These are phyloP conservation scores for Amblyteles armatorius DNA, from an alignment of 2,888 invertebrate genomes.

Conservation along the genomic window DNA sequence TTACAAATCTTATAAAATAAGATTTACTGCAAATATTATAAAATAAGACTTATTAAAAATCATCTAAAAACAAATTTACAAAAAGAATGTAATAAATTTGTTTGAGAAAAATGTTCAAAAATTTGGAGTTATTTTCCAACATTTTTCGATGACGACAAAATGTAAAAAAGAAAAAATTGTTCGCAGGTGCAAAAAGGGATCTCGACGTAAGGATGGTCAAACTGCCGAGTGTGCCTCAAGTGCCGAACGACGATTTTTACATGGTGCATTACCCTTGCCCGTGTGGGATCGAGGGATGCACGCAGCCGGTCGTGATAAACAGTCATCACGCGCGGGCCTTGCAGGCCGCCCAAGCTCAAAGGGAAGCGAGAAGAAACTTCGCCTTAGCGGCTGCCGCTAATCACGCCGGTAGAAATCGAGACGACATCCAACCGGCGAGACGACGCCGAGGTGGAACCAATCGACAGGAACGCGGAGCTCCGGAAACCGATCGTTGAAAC, in stretches of 20 bases:
- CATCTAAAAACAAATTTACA: too few relatives aligned
- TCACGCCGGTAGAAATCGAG: neutral
- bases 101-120: too few relatives aligned
- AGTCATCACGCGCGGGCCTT: slow-evolving; percentile 24
- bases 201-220: neutral
- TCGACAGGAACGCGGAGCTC: neutral
- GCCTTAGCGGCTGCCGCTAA: neutral
- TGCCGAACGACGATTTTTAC: slow-evolving; percentile 10
- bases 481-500: slow-evolving; percentile 12
- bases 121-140: too few relatives aligned
- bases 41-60: too few relatives aligned
- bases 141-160: neutral
- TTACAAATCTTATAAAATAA: too few relatives aligned
- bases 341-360: neutral
- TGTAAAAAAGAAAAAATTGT: neutral
- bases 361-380: neutral
- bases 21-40: too few relatives aligned
- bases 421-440: neutral
- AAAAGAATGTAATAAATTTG: too few relatives aligned
- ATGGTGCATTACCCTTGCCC: slow-evolving; percentile 28
- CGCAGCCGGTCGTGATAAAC: slow-evolving; percentile 37
- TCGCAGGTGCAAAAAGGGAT: neutral
- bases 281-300: slow-evolving; percentile 19
- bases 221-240: slow-evolving; percentile 2
- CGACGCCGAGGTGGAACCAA: neutral